These are phyloP conservation scores for Lacerta bilineata DNA, from an alignment of 2,797 vertebrate genomes.

Conservation along the genomic window DNA sequence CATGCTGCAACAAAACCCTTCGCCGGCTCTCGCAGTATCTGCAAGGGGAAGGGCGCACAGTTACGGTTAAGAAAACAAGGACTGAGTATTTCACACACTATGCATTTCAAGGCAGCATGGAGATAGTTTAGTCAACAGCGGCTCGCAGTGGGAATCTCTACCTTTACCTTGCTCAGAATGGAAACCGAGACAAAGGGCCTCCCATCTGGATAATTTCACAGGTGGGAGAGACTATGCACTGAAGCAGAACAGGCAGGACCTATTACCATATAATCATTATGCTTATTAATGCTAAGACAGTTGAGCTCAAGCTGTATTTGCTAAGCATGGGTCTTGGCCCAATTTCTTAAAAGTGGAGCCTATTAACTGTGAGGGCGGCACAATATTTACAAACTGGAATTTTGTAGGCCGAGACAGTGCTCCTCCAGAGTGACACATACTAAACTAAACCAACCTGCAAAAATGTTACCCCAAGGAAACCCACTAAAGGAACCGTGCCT, in stretches of 20 bases:
- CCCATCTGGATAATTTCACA: not conserved
- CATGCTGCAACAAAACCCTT: conserved; percentile 98
- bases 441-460: not conserved
- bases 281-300: not conserved
- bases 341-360: conserved; percentile 50
- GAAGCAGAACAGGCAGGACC: not conserved
- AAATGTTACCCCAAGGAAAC: not conserved
- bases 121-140: not conserved
- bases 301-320: not conserved
- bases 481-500: not conserved
- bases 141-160: no score
- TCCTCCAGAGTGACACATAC: not conserved
- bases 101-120: not conserved
- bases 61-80: conserved; percentile 5
- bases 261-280: not conserved
- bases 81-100: rapidly evolving
- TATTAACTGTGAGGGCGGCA: conserved; percentile 64
- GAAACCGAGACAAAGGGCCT: not conserved
- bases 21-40: conserved; percentile 99
- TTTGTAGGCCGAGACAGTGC: conserved; percentile 50
- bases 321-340: conserved; percentile 54
- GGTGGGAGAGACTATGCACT: not conserved
- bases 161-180: not conserved
- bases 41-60: conserved; percentile 40
- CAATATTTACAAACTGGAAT: conserved; percentile 42